Evolutionary conservation across 1,140 invertebrate species (phyloP), one percentile per base, ranked within the genome.

Genomic region (Megalopta genalis): DNA sequence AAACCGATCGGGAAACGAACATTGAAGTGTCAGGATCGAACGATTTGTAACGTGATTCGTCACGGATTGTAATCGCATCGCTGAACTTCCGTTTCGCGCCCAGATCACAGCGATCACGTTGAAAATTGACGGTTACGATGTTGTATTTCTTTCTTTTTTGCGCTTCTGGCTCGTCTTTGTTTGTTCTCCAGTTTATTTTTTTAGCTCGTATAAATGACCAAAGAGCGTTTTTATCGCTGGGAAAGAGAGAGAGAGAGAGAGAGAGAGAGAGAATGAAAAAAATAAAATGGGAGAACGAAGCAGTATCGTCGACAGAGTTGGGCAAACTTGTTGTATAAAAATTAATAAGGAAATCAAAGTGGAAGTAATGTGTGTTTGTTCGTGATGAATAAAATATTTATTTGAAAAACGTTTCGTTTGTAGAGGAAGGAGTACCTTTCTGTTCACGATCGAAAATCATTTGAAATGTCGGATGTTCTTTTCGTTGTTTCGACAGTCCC

Each of bases 151-250:
- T n/a, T n/a, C n/a, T n/a, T n/a, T 6, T 75, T 39, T 23, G 27
- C 4, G 42, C 39, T 32, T 60, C 14, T 32, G 37, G 25, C 32
- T 46, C 25, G 18, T 25, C 32, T 37, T n/a, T 69, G 23, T 68
- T 68, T 32, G n/a, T 69, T 37, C 18, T n/a, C 23, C 12, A 49
- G 12, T 46, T 49, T 32, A 32, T 32, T 70, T 25, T 25, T 49
- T 69, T 37, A 60, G 57, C 27, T 46, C 67, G 57, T 77, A 62
- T 21, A 46, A 70, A 70, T 21, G 57, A 70, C 57, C 74, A 70
- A 77, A 77, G 66, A 77, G 25, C 46, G 66, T 49, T 77, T 70
- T 68, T 77, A 62, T 62, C n/a, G 18, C 12, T 42, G 16, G 18
- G 39, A 59, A 23, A 57, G 49, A 21, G 21, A 57, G 16, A 37